Evolutionary conservation across 2,888 invertebrate genomes (phyloP).

Genomic region (Protophormia terraenovae): DNA sequence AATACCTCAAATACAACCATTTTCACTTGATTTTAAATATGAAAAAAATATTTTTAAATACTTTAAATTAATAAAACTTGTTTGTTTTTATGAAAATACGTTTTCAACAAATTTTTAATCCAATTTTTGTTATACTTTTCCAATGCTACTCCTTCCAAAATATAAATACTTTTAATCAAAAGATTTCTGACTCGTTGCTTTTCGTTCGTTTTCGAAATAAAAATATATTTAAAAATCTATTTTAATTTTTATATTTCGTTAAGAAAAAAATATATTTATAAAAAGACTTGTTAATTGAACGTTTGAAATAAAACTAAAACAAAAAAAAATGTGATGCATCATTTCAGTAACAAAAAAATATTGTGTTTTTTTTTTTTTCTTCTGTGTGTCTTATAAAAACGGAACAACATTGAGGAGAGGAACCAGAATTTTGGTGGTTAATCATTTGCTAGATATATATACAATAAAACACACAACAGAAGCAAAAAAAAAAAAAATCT

Average conservation of each 20-base stretch:
- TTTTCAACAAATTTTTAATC: not conserved
- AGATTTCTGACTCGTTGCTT: no score
- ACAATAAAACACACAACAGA: not conserved
- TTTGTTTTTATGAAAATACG: not conserved
- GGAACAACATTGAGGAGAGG: slow-evolving; percentile 36
- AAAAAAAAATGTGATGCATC: slow-evolving; percentile 26
- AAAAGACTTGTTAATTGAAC: slow-evolving; percentile 55
- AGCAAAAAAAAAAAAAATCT: not conserved
- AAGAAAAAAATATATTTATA: not conserved
- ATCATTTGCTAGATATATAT: slow-evolving; percentile 32
- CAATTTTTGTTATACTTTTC: not conserved
- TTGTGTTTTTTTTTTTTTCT: not conserved
- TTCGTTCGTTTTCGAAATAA: not conserved
- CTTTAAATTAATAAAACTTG: no score
- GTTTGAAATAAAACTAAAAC: slow-evolving; percentile 49
- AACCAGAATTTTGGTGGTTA: slow-evolving; percentile 42
- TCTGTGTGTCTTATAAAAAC: not conserved
- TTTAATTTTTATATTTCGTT: not conserved
- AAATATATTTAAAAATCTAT: not conserved
- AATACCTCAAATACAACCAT: no score
- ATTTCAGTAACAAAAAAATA: slow-evolving; percentile 41
- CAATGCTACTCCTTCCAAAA: not conserved
- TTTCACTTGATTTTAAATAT: no score
- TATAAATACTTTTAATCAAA: not conserved
- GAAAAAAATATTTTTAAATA: no score